Evolutionary conservation across 2,888 invertebrate genomes (phyloP).

Genomic region (Drosophila ustulata): DNA sequence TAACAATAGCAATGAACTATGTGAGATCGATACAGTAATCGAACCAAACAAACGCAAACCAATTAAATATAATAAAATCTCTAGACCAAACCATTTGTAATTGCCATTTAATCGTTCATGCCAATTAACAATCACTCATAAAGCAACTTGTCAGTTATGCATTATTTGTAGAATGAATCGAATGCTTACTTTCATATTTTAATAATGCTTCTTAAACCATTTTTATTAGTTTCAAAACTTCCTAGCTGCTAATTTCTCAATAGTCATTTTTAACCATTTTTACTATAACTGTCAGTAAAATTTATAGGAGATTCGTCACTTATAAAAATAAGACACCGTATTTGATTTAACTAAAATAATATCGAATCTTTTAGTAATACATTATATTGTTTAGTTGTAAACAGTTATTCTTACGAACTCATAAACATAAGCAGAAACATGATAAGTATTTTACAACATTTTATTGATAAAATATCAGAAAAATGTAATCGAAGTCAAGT

Average conservation of each 20-base stretch:
- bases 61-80: conserved; percentile 21
- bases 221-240: too few species aligned
- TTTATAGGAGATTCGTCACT: too few species aligned
- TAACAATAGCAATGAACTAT: not conserved
- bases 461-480: not conserved
- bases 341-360: too few species aligned
- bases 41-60: conserved; percentile 5
- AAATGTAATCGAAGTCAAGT: not conserved
- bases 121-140: not conserved
- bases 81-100: not conserved
- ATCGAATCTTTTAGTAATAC: too few species aligned
- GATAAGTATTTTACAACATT: too few species aligned
- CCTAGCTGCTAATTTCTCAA: too few species aligned
- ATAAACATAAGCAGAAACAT: too few species aligned
- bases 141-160: not conserved
- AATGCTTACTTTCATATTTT: not conserved
- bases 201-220: not conserved
- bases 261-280: too few species aligned
- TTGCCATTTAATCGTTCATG: not conserved
- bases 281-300: too few species aligned
- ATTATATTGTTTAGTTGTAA: too few species aligned
- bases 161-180: not conserved
- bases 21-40: conserved; percentile 11
- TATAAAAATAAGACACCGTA: too few species aligned
- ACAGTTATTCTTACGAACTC: too few species aligned